A percentile compares a stretch with the other conserved stretches of the same genome.
Conservation (phyloP, 2,888 invertebrate species). For the Agrilus mali region DNA sequence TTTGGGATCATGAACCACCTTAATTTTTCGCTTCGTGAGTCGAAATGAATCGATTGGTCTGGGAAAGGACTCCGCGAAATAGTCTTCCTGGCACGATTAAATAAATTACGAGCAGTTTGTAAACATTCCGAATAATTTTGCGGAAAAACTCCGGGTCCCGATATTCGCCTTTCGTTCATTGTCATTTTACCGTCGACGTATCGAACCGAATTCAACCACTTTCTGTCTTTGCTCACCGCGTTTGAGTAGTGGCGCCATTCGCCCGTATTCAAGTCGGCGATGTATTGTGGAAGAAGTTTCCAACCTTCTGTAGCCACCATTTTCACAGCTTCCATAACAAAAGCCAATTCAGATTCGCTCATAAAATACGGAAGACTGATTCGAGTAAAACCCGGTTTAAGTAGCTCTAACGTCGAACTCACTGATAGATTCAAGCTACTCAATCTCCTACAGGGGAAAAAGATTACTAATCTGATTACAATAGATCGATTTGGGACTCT, state of each 20-base stretch:
- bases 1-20: conserved; percentile 85
- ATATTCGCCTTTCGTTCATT: conserved; percentile 56
- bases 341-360: conserved; percentile 65
- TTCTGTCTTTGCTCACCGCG: conserved; percentile 64
- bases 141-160: conserved; percentile 60
- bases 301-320: conserved; percentile 83
- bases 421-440: conserved; percentile 30
- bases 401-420: conserved; percentile 49
- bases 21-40: conserved; percentile 52
- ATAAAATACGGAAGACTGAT: conserved; percentile 79
- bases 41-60: conserved; percentile 63
- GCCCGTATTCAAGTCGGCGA: conserved; percentile 75
- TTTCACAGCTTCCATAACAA: conserved; percentile 70
- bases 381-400: conserved; percentile 77
- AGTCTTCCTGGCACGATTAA: conserved; percentile 63
- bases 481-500: neutral
- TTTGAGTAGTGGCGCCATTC: conserved; percentile 82
- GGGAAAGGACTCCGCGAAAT: conserved; percentile 61
- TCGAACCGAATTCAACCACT: conserved; percentile 66
- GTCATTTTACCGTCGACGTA: conserved; percentile 58
- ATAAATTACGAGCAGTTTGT: conserved; percentile 65
- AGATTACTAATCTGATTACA: neutral
- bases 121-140: conserved; percentile 65
- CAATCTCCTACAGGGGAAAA: conserved; percentile 31
- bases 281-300: conserved; percentile 79